Evolutionary conservation across 2,113 vertebrate species (phyloP), one percentile per base, ranked within the genome.

Genomic region (Triplophysa siluroides): DNA sequence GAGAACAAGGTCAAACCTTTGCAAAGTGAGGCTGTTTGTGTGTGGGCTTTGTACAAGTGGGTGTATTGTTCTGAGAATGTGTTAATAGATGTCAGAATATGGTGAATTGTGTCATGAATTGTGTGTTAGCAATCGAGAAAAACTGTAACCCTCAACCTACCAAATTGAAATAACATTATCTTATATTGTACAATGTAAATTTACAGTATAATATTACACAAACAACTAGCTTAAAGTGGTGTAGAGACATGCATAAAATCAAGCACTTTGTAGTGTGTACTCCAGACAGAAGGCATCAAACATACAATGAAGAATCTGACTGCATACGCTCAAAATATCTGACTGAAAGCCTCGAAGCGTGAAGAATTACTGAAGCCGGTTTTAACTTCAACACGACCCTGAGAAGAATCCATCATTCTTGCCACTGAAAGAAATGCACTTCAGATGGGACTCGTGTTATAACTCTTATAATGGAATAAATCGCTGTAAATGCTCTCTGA

Each of bases 181-280:
- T 29, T 29, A 3, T 29, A 29, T 29, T 4, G 8, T 58, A 43
- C 54, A 13, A 52, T 64, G 38, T 70, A 19, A 69, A 47, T 50
- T 3, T 50, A 24, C 11, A n/a, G 21, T 16, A 60, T 62, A 52
- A 65, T 64, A 29, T 67, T 26, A 52, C 9, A 19, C n/a, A 7
- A 8, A 19, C 2, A 26, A 65, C 50, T 16, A 56, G 10, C 8
- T 33, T 76, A 23, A 52, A 74, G 18, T 21, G 45, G 8, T 54
- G 68, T 3, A 83, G 16, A 24, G 63, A 43, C 77, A 79, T 76
- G 54, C 63, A 54, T 75, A 41, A 62, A 76, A 69, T 64, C 47
- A 33, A 70, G 45, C 63, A 75, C 69, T 75, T 73, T 41, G 19
- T 68, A 61, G 21, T 52, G 23, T 41, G 23, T 29, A 50, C 8